phyloP scores from a whole-genome alignment of 2,888 invertebrate genomes.

The Tryphoninae sp. region DNA sequence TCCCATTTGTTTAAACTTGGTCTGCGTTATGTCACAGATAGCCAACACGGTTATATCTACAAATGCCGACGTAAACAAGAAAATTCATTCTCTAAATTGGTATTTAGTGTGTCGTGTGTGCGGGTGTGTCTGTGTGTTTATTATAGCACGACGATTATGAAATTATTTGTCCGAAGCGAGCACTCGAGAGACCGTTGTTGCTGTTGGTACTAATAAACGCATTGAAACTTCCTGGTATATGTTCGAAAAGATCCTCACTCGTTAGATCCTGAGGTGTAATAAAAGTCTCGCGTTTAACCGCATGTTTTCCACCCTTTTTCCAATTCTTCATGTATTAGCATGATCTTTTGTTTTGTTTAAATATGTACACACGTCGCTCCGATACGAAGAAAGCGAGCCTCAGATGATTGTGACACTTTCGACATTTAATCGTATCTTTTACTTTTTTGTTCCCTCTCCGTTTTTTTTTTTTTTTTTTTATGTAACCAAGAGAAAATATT shows the following conservation, averaged over 20 bases:
- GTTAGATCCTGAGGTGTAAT: neutral
- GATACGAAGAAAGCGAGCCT: constrained; percentile 65
- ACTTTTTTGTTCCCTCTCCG: constrained; percentile 11
- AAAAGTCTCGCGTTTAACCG: constrained; percentile 20
- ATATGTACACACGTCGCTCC: constrained; percentile 71
- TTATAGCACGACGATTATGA: constrained; percentile 53
- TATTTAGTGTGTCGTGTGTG: constrained; percentile 22
- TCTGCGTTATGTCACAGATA: constrained; percentile 39
- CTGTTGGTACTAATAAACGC: no score
- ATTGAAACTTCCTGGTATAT: no score
- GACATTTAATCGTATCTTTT: constrained; percentile 42
- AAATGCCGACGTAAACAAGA: constrained; percentile 58
- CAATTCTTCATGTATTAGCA: constrained; percentile 27
- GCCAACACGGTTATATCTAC: constrained; percentile 58
- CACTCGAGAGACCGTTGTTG: neutral
- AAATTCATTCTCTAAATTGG: constrained; percentile 49
- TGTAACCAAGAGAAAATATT: constrained; percentile 29
- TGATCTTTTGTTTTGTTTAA: constrained; percentile 61
- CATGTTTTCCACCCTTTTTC: neutral
- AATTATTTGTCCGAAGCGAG: constrained; percentile 45
- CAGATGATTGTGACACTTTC: constrained; percentile 74
- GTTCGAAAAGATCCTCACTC: no score
- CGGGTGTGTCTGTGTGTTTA: constrained; percentile 9
- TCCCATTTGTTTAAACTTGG: neutral
- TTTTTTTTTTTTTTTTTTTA: constrained; percentile 5